A percentile compares a stretch with the other conserved stretches of the same genome.
These are phyloP conservation scores for Cryptosula pallasiana DNA, from an alignment of 2,888 invertebrate genomes.

Conservation along the genomic window DNA sequence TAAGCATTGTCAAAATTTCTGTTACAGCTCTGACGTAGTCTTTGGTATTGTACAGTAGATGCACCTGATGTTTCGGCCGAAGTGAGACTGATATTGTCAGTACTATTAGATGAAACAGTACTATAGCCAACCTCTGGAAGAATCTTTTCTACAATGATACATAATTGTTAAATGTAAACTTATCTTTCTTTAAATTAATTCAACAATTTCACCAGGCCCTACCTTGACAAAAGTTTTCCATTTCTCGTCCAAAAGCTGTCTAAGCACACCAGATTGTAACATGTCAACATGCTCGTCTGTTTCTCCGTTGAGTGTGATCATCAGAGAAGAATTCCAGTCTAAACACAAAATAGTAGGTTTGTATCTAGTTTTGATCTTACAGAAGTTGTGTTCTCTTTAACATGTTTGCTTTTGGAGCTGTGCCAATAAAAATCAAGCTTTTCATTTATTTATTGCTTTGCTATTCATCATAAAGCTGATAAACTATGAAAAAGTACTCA, in stretches of 20 bases:
- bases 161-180: background rate
- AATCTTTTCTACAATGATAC: constrained; percentile 70
- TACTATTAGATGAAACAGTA: constrained; percentile 78
- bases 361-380: too few species aligned
- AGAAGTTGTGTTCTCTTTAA: too few species aligned
- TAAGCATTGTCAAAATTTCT: background rate
- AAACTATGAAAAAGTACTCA: too few species aligned
- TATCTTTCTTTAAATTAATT: background rate
- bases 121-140: constrained; percentile 79
- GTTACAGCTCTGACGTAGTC: background rate
- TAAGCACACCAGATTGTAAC: constrained; percentile 96
- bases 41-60: background rate
- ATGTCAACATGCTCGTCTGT: constrained; percentile 97
- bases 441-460: too few species aligned
- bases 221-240: constrained; percentile 98
- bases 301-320: constrained; percentile 93
- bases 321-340: constrained; percentile 98
- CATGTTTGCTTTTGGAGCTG: too few species aligned
- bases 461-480: too few species aligned
- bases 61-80: constrained; percentile 59
- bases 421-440: too few species aligned
- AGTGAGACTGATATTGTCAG: constrained; percentile 87
- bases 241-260: constrained; percentile 91
- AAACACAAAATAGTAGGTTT: constrained; percentile 35
- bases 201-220: constrained; percentile 32